These are phyloP conservation scores for Palaemon carinicauda DNA, from an alignment of 1,140 invertebrate species.

Conservation along the genomic window DNA sequence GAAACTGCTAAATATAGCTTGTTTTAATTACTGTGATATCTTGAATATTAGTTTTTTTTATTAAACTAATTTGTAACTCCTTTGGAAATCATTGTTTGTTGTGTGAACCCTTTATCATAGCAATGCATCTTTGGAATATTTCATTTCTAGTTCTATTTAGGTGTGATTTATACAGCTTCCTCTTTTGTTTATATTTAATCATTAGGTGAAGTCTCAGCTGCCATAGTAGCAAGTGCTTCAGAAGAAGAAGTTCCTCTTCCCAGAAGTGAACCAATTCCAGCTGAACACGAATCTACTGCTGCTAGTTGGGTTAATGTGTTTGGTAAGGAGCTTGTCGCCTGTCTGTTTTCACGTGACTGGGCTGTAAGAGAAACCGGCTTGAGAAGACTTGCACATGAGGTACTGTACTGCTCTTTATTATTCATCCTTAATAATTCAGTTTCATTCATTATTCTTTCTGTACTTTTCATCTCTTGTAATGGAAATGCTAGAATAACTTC, in stretches of 20 bases:
- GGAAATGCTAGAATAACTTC: too few species aligned
- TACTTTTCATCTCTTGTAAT: not conserved
- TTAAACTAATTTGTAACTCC: too few species aligned
- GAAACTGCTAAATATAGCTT: too few species aligned
- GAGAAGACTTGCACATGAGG: constrained; percentile 63
- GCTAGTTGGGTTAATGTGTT: constrained; percentile 65
- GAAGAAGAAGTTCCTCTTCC: constrained; percentile 61
- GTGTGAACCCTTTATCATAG: too few species aligned
- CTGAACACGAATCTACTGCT: constrained; percentile 63
- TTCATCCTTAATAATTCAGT: too few species aligned
- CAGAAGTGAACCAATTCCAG: constrained; percentile 65
- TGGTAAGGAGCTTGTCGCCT: constrained; percentile 65
- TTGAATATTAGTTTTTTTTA: too few species aligned
- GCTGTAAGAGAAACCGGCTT: constrained; percentile 66
- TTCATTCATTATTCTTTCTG: not conserved
- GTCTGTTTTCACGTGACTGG: constrained; percentile 67
- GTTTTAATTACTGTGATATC: too few species aligned
- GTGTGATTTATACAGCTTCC: not conserved
- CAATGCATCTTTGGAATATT: too few species aligned
- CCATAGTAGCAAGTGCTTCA: constrained; percentile 43
- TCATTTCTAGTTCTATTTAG: too few species aligned
- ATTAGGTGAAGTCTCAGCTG: constrained; percentile 61
- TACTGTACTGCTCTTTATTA: constrained; percentile 59
- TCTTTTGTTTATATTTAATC: not conserved
- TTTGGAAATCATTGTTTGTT: too few species aligned